phyloP scores from a whole-genome alignment of 2,797 vertebrate genomes.

The Pantherophis vulpinus region DNA sequence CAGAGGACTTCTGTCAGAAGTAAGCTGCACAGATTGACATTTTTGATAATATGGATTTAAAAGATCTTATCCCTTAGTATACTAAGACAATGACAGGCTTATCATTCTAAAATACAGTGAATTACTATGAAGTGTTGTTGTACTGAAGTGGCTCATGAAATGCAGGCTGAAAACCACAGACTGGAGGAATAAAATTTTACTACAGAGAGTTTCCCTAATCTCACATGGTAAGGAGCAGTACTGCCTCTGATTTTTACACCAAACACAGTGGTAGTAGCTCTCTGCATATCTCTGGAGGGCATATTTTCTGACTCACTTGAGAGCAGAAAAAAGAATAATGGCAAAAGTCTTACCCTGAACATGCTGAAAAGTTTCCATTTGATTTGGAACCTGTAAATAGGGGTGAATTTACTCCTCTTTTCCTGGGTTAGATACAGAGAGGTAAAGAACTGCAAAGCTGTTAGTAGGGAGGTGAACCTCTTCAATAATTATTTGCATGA shows the following conservation, averaged over 20 bases:
- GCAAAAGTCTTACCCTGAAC: neutral
- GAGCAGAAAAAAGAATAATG: neutral
- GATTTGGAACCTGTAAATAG: neutral
- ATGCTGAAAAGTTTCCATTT: neutral
- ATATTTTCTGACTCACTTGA: neutral
- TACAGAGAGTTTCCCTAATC: constrained; percentile 6
- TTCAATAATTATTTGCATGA: neutral
- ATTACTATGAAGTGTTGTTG: neutral
- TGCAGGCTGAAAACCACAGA: neutral
- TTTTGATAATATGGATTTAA: neutral
- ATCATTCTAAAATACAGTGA: neutral
- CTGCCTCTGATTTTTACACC: neutral
- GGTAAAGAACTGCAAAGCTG: neutral
- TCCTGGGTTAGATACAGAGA: neutral
- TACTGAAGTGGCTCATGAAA: neutral
- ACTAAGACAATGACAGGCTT: neutral
- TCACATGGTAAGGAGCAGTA: constrained; percentile 7
- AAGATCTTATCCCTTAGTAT: constrained; percentile 12
- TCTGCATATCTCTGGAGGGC: fast-evolving
- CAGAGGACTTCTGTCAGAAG: neutral
- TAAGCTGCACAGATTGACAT: neutral
- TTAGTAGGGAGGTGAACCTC: neutral
- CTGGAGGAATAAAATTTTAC: neutral
- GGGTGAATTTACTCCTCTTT: neutral
- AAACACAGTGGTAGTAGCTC: neutral